Conservation (phyloP, 2,797 vertebrate species). For the Falco columbarius region DNA sequence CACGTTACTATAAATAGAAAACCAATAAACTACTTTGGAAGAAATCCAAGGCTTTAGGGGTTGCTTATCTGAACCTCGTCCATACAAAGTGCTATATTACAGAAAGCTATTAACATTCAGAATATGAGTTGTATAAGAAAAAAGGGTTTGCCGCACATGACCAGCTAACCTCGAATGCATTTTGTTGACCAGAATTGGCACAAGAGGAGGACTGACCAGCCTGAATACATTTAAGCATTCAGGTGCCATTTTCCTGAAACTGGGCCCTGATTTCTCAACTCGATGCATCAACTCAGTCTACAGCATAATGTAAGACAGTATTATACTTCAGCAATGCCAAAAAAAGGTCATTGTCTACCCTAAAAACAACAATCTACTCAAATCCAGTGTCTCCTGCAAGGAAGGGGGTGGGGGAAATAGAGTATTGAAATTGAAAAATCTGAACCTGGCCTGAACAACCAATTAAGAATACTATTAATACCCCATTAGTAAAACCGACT, state of each 20-base stretch:
- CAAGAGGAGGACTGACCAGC: neutral
- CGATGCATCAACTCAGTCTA: neutral
- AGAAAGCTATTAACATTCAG: neutral
- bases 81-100: neutral
- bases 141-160: neutral
- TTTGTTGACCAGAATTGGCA: neutral
- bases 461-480: neutral
- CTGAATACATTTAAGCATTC: neutral
- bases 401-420: no score
- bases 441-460: neutral
- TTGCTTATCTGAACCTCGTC: neutral
- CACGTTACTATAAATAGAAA: neutral
- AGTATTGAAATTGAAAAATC: neutral
- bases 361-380: neutral
- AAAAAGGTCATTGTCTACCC: neutral
- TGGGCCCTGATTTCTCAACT: neutral
- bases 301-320: neutral
- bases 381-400: neutral
- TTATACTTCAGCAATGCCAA: neutral
- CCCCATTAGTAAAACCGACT: neutral
- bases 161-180: neutral
- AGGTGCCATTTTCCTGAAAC: fast-evolving
- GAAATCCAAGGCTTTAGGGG: neutral
- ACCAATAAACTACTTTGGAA: neutral
- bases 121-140: neutral